Evolutionary conservation across 64 coral and sea anemone species (phyloP).

Genomic region (Astreopora myriophthalma): DNA sequence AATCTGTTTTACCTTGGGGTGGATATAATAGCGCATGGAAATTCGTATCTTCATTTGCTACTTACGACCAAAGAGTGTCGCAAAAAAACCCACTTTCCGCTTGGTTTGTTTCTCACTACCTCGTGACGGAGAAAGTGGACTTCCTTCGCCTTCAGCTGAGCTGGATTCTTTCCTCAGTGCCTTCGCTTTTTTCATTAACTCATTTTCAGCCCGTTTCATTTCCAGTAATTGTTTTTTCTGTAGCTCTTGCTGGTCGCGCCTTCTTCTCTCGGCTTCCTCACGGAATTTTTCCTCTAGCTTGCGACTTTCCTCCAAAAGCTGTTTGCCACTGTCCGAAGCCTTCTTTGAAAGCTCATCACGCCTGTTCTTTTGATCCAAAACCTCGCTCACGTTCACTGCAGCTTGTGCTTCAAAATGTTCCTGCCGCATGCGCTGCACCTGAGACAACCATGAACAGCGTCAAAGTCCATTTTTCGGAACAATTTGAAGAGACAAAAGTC

Average conservation of each 20-base stretch:
- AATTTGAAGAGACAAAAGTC: no score
- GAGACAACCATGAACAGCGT: background rate
- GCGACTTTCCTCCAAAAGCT: background rate
- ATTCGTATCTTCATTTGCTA: background rate
- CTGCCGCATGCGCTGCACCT: background rate
- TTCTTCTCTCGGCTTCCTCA: slow-evolving; percentile 1
- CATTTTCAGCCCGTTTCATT: background rate
- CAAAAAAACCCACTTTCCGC: slow-evolving; percentile 15
- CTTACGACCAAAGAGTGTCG: slow-evolving; percentile 1
- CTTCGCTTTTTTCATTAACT: background rate
- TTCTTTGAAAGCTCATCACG: background rate
- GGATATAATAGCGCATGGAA: no score
- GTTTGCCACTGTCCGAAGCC: slow-evolving; percentile 1
- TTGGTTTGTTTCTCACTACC: background rate
- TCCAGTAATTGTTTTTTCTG: slow-evolving; percentile 12
- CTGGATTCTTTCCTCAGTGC: background rate
- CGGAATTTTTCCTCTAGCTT: slow-evolving; percentile 10
- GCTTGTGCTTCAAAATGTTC: slow-evolving; percentile 6
- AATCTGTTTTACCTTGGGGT: no score
- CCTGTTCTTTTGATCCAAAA: background rate
- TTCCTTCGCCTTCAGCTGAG: background rate
- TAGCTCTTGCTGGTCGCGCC: background rate
- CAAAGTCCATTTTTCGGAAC: no score
- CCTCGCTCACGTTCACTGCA: background rate
- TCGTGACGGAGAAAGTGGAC: background rate